Base-by-base conservation (phyloP, 2,113 vertebrate genomes). In the Deroptyus accipitrinus region DNA sequence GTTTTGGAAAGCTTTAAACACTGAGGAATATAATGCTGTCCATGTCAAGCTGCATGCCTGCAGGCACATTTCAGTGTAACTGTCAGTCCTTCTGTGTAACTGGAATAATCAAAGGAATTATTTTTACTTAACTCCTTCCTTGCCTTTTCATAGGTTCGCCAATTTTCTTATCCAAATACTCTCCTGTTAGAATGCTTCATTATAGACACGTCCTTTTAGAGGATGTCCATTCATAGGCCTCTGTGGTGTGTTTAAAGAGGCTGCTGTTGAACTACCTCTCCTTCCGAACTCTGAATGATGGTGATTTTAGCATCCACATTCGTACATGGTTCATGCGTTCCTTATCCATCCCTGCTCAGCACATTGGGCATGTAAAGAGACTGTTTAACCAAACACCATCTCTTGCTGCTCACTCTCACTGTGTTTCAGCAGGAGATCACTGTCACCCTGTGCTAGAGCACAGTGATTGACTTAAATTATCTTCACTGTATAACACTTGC, bases 1-100 rank as follows among this genome's bases (percentile, higher is more conserved):
- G 96, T 96, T 98, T 97, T 97, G 97, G 95, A 94, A 95, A 97
- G 95, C 87, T 90, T 97, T 95, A 64, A 89, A 90, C 84, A 63
- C 90, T 90, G 93, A 96, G 90, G 96, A 97, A 96, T 97, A 61
- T 92, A 83, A 23, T 86, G 86, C 83, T 92, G 72, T 95, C 95
- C 80, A 20, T 89, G 92, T 91, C 44, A 89, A 80, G 52, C n/a
- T 39, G 16, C 87, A 80, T n/a, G 91, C 67, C 61, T 79, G 37
- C 66, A 85, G 66, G 59, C 88, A 88, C 39, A 74, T 83, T 90
- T 93, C 30, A 70, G 51, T 87, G 13, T 69, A 66, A 69, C 30
- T 90, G 66, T 52, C 66, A 23, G 31, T 79, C 44, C 66, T 80
- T 35, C 49, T 51, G 15, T 73, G 4, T 91, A 74, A 49, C 46